Base-by-base conservation (phyloP, 2,888 invertebrate genomes). In the Caenorhabditis imperialis region DNA sequence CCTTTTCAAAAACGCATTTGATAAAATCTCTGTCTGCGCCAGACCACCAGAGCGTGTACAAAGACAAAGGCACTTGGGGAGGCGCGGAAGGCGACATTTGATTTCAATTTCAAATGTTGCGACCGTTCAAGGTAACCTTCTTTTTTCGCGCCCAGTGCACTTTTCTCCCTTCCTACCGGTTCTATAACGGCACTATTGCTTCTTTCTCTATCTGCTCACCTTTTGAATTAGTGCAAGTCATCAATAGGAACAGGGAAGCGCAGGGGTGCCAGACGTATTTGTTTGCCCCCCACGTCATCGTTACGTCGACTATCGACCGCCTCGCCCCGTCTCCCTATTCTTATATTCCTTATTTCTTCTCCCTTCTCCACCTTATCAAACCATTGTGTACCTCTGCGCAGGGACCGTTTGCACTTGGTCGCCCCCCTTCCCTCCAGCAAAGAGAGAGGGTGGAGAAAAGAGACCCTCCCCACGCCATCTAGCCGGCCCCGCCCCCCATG, bases 51-150 rank as follows among this genome's bases (percentile, higher is more conserved):
- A n/a, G n/a, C n/a, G n/a, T n/a, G n/a, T 3, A 20, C 37, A 57
- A 47, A 58, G 40, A 65, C 65, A 65, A 65, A 65, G 65, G 42
- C 67, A 67, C 51, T 67, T 67, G 50, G 38, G 47, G 40, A n/a
- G n/a, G n/a, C n/a, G n/a, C n/a, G n/a, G n/a, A n/a, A n/a, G 53
- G 27, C 6, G 20, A 22, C 22, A 23, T 12, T 65, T 58, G 58
- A 58, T 44, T 61, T 61, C 55, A 33, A 55, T 65, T 65, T 57
- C 35, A 48, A 67, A 67, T 67, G 67, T 67, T 67, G 67, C 67
- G 57, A 57, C 48, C 57, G 67, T 57, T 67, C 67, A 67, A 67
- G 67, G 67, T 67, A 51, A 67, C 67, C 67, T 50, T 51, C 30
- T 57, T 57, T 58, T 51, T 57, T 55, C 45, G 57, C 67, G 67